phyloP scores from a whole-genome alignment of 2,888 invertebrate genomes.

The Epinotia brunnichana region DNA sequence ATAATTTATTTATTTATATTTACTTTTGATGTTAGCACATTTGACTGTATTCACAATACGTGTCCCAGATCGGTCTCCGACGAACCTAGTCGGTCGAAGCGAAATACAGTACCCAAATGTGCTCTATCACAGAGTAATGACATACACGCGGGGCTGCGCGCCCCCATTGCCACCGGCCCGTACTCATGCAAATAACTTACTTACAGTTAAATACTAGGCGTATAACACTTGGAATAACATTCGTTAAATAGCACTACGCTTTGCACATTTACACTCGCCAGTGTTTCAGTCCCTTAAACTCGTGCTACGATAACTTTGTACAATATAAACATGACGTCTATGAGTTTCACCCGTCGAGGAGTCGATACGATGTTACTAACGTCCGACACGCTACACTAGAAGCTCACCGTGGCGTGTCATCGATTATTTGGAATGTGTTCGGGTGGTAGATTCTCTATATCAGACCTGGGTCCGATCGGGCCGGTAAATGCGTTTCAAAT shows the following conservation, averaged over 20 bases:
- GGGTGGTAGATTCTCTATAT: conserved; percentile 43
- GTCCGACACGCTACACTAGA: conserved; percentile 45
- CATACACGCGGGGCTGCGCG: conserved; percentile 74
- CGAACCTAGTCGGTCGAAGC: conserved; percentile 44
- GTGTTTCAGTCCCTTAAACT: conserved; percentile 64
- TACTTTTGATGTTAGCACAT: conserved; percentile 81
- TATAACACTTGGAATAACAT: conserved; percentile 79
- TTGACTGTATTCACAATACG: conserved; percentile 62
- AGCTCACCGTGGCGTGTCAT: conserved; percentile 41
- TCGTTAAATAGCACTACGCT: conserved; percentile 76
- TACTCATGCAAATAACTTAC: conserved; percentile 79
- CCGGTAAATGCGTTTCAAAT: conserved; percentile 44
- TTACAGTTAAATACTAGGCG: conserved; percentile 75
- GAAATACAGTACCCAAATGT: conserved; percentile 70
- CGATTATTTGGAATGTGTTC: conserved; percentile 68
- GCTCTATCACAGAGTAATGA: conserved; percentile 84
- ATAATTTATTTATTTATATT: conserved; percentile 71
- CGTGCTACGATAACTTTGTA: conserved; percentile 70
- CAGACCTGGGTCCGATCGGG: background rate
- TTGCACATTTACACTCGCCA: conserved; percentile 67
- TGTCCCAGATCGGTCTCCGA: conserved; percentile 31
- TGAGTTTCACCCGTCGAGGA: conserved; percentile 45
- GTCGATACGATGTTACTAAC: background rate
- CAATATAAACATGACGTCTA: conserved; percentile 66
- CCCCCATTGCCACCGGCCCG: conserved; percentile 83